These are phyloP conservation scores for Indri indri DNA, from an alignment of 2,113 vertebrate species.

Conservation along the genomic window DNA sequence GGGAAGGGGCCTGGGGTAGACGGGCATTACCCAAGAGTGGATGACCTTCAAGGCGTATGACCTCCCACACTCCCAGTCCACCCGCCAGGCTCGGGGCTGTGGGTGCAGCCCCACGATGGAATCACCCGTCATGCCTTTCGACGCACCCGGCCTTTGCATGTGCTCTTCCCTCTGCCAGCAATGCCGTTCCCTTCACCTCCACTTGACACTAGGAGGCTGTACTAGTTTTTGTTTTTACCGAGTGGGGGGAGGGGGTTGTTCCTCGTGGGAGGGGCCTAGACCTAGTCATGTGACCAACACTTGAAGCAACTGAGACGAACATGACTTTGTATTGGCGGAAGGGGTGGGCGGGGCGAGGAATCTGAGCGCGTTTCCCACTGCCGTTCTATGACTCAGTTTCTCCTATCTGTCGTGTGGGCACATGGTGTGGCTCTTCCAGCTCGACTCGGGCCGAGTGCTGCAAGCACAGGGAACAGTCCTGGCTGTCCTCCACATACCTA, in stretches of 20 bases:
- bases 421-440: not conserved
- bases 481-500: not conserved
- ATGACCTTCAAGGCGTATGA: not conserved
- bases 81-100: not conserved
- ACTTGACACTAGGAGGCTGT: not conserved
- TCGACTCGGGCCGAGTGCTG: no score
- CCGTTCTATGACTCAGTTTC: not conserved
- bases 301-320: rapidly evolving
- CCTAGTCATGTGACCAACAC: rapidly evolving
- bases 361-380: rapidly evolving
- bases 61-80: not conserved
- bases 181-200: not conserved
- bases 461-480: not conserved
- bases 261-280: not conserved
- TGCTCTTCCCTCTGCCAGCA: not conserved
- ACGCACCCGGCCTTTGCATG: rapidly evolving
- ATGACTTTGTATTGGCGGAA: no score
- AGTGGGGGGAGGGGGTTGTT: rapidly evolving
- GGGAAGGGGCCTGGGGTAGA: not conserved
- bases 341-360: not conserved
- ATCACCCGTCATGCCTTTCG: rapidly evolving
- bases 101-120: rapidly evolving
- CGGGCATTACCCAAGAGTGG: not conserved
- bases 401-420: not conserved
- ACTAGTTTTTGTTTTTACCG: not conserved